phyloP scores from a whole-genome alignment of 2,888 invertebrate species.

The Eupsilia transversa region DNA sequence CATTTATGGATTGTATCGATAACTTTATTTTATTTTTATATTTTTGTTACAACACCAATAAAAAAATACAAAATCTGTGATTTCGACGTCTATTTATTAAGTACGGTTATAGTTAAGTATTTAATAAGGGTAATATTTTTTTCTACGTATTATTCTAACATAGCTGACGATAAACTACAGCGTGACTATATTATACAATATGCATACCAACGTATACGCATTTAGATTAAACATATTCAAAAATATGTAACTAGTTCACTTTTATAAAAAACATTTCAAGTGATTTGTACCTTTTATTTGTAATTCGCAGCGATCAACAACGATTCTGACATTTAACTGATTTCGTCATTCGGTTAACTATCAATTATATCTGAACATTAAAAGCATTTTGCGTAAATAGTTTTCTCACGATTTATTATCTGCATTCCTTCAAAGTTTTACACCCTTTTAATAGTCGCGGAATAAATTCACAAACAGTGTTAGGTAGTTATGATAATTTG shows the following conservation, averaged over 20 bases:
- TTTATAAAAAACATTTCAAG: slow-evolving; percentile 53
- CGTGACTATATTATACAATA: slow-evolving; percentile 24
- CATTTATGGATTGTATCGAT: too few species aligned
- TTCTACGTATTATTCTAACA: too few species aligned
- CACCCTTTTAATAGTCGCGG: not conserved
- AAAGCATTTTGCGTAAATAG: slow-evolving; percentile 41
- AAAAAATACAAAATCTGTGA: too few species aligned
- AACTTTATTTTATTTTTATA: too few species aligned
- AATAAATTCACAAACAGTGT: not conserved
- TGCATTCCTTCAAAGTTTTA: not conserved
- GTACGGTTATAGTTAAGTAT: too few species aligned
- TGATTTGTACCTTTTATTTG: slow-evolving; percentile 61
- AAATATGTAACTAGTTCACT: slow-evolving; percentile 63
- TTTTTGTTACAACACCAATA: too few species aligned
- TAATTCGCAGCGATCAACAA: slow-evolving; percentile 44
- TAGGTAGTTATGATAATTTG: too few species aligned
- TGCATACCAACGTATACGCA: slow-evolving; percentile 50
- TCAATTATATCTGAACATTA: slow-evolving; percentile 50
- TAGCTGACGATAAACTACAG: not conserved
- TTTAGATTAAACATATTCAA: slow-evolving; percentile 63
- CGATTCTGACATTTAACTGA: slow-evolving; percentile 56
- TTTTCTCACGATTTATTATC: slow-evolving; percentile 52
- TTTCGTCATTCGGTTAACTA: slow-evolving; percentile 56
- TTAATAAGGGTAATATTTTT: too few species aligned
- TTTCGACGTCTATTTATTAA: too few species aligned